These are phyloP conservation scores for Taeniopygia guttata DNA, from an alignment of 2,797 vertebrate species.

Conservation along the genomic window DNA sequence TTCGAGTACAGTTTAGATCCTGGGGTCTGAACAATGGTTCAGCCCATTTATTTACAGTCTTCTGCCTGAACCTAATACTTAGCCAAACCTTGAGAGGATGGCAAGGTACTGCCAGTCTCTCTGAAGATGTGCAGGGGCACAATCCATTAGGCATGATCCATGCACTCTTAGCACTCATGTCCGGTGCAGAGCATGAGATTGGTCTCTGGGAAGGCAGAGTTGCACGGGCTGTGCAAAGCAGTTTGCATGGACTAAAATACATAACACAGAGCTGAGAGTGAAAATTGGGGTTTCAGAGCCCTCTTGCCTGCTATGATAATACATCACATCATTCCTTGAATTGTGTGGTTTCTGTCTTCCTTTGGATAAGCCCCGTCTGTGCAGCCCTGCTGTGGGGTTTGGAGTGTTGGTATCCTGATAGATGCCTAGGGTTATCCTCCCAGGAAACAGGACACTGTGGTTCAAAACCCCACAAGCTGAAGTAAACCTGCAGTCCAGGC, in stretches of 20 bases:
- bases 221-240: background rate
- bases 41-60: background rate
- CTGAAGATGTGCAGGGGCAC: fast-evolving
- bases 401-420: background rate
- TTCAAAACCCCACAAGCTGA: background rate
- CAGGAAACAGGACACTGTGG: background rate
- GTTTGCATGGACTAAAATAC: background rate
- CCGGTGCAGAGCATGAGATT: background rate
- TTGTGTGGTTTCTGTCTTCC: background rate
- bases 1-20: background rate
- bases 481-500: background rate
- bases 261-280: background rate
- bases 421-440: background rate
- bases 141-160: fast-evolving
- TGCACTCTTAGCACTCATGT: background rate
- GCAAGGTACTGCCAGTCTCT: background rate
- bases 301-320: background rate
- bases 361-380: background rate
- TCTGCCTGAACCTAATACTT: background rate
- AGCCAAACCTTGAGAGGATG: background rate
- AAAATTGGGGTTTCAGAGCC: background rate
- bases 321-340: background rate
- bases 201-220: background rate
- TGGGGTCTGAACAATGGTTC: background rate
- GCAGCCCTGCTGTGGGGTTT: background rate